phyloP scores from a whole-genome alignment of 2,888 invertebrate species.

The Pachydiplax longipennis region DNA sequence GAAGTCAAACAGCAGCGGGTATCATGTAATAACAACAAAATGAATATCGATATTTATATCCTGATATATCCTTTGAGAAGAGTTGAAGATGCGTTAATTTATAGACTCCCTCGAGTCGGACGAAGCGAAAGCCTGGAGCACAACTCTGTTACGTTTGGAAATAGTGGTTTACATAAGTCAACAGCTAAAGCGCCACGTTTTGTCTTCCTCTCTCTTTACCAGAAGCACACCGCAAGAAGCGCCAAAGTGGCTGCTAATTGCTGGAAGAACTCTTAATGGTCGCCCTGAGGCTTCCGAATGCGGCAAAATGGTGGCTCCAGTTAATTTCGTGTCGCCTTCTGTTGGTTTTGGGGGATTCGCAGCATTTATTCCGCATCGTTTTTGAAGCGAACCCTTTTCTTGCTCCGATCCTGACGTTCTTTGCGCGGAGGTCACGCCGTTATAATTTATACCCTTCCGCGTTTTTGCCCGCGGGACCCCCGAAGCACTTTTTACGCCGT shows the following conservation, averaged over 20 bases:
- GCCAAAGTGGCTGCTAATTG: conserved; percentile 18
- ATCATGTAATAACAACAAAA: no score
- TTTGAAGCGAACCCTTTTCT: background rate
- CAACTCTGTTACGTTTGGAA: background rate
- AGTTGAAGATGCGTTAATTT: no score
- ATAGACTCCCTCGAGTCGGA: no score
- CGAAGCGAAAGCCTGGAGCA: background rate
- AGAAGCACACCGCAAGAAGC: background rate
- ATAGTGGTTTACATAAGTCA: background rate
- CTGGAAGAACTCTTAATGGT: conserved; percentile 29
- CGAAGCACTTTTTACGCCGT: background rate
- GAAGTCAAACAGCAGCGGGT: no score
- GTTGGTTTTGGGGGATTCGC: conserved; percentile 16
- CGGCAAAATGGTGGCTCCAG: conserved; percentile 17
- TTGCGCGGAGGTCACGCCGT: background rate
- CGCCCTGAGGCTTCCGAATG: conserved; percentile 4
- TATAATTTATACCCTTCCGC: conserved; percentile 1
- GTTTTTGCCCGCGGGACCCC: background rate
- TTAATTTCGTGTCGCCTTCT: conserved; percentile 13
- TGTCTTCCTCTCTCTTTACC: background rate
- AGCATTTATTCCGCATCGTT: background rate
- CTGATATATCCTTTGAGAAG: no score
- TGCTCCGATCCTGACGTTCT: background rate
- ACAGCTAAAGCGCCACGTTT: background rate
- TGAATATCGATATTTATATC: no score